Base-by-base conservation (phyloP, 2,888 invertebrate genomes). In the Synanthedon myopaeformis region DNA sequence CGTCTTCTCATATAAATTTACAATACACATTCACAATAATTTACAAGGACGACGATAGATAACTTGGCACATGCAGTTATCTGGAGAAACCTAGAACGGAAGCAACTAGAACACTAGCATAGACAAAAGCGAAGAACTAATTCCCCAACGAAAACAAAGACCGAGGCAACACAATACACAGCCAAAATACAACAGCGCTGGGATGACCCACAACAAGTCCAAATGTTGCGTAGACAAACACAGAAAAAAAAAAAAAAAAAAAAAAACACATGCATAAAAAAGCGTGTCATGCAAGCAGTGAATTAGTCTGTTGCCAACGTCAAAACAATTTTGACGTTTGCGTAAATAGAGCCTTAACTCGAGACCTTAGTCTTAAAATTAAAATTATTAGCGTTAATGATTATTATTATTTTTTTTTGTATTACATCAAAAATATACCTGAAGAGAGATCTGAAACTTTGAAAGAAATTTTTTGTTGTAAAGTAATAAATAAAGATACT, bases 121-220 rank as follows among this genome's bases (percentile, higher is more conserved):
- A 74, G 61, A 74, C 68, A 68, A 59, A 79, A 82, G 81, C 80
- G 69, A 68, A 76, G 71, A 68, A 74, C 62, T 66, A 19, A 5
- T 23, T 23, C 23, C 61, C 61, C 66, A 64, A 68, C 63, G 67
- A 63, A 66, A 59, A 70, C 64, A 73, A 64, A 63, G 60, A 68
- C 65, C 69, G 59, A 74, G 66, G 70, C 69, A 69, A 77, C 61
- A 73, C 72, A 61, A 69, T 58, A 74, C 63, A 73, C 73, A 76
- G 81, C 76, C 76, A 77, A 70, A 63, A 58, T 65, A 73, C 67
- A 70, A 74, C 64, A 79, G 74, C 70, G 76, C 79, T 78, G 70
- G 69, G 64, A 76, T 82, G 82, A 79, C 71, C 70, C 76, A 77
- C 79, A 82, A 82, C 91, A 87, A 71, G 70, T 74, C 68, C 67